Conservation (phyloP, 2,888 invertebrate genomes). For the Amphipoea lucens region DNA sequence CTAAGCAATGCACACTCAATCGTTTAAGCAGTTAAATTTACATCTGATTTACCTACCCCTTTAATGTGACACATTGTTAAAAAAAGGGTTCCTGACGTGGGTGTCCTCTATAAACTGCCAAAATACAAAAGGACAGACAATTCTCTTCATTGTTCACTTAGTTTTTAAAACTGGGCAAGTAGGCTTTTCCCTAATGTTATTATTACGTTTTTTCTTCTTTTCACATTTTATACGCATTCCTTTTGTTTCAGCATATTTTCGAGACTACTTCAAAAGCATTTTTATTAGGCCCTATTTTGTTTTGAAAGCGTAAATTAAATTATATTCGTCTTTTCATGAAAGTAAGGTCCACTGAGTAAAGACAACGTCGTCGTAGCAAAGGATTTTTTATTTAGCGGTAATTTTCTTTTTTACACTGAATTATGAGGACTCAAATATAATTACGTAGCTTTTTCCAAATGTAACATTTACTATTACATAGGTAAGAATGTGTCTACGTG, state of each 20-base stretch:
- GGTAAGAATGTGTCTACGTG: background rate
- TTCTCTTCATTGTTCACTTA: slow-evolving; percentile 35
- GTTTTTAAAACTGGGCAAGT: slow-evolving; percentile 47
- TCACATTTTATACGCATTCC: slow-evolving; percentile 36
- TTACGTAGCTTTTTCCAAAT: background rate
- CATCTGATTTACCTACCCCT: background rate
- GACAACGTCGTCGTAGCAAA: slow-evolving; percentile 11
- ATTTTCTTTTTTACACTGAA: background rate
- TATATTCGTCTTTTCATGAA: slow-evolving; percentile 41
- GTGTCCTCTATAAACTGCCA: slow-evolving; percentile 41
- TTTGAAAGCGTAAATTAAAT: slow-evolving; percentile 52
- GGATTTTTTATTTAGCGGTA: background rate
- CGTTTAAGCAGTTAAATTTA: background rate
- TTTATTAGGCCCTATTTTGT: slow-evolving; percentile 52
- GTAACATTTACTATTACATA: background rate
- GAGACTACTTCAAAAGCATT: slow-evolving; percentile 50
- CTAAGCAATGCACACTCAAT: background rate
- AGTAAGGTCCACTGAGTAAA: slow-evolving; percentile 19
- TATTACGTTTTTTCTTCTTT: slow-evolving; percentile 41
- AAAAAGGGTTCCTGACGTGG: slow-evolving; percentile 47
- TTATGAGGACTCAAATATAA: background rate
- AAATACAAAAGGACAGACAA: slow-evolving; percentile 44
- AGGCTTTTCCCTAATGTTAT: slow-evolving; percentile 42
- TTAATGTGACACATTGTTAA: slow-evolving; percentile 32
- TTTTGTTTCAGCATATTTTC: slow-evolving; percentile 60